These are phyloP conservation scores for Epinephelus cyanopodus DNA, from an alignment of 2,113 vertebrate genomes.

Conservation along the genomic window DNA sequence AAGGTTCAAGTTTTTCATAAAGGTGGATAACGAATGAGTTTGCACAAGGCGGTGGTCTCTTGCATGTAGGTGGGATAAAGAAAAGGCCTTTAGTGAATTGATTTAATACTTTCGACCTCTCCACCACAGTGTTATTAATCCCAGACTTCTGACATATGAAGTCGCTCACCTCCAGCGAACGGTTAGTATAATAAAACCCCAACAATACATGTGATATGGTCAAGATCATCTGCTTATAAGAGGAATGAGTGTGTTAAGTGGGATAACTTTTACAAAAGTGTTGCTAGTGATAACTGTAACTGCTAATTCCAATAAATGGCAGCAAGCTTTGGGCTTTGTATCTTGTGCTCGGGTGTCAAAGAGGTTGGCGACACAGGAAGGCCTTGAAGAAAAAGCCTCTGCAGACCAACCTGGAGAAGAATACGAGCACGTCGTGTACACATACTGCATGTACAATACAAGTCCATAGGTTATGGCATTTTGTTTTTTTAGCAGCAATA, in stretches of 20 bases:
- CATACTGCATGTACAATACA: conserved; percentile 42
- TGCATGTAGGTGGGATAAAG: conserved; percentile 23
- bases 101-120: conserved; percentile 29
- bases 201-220: conserved; percentile 46
- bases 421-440: conserved; percentile 46
- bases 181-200: conserved; percentile 15
- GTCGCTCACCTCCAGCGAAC: conserved; percentile 9
- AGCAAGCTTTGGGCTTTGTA: conserved; percentile 68
- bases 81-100: conserved; percentile 60
- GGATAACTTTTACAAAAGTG: conserved; percentile 24
- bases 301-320: conserved; percentile 59
- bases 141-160: conserved; percentile 11
- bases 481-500: conserved; percentile 75
- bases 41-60: conserved; percentile 40
- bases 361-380: conserved; percentile 20
- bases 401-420: conserved; percentile 37
- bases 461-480: conserved; percentile 69
- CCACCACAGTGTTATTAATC: conserved; percentile 41
- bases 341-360: conserved; percentile 62
- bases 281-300: conserved; percentile 40
- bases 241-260: conserved; percentile 40
- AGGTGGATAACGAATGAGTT: conserved; percentile 36
- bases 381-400: conserved; percentile 22
- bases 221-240: conserved; percentile 31
- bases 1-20: conserved; percentile 63